Base-by-base conservation (phyloP, 1,140 invertebrate species). In the Pantala flavescens region DNA sequence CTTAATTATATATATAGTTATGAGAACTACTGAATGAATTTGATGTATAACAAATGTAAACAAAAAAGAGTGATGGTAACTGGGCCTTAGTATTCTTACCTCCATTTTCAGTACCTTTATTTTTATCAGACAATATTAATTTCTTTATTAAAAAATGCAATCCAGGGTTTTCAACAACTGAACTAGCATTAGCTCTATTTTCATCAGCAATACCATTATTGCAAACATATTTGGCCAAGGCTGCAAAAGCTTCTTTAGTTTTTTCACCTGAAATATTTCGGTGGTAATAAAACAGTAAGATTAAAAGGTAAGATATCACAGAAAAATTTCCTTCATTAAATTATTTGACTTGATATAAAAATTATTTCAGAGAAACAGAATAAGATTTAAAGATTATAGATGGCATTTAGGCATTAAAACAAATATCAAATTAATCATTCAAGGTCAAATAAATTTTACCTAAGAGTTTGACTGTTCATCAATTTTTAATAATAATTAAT, bases 81-180 rank as follows among this genome's bases (percentile, higher is more conserved):
- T 5, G 9, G 3, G 3, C 28, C 2, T 5, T 5, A 36, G 2
- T 36, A 36, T 36, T 36, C 49, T 63, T 63, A 63, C 49, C 49
- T 63, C 12, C 49, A 63, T 63, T 63, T 63, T 14, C 16, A 3
- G 3, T 12, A 63, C n/a, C 1, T 14, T 84, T 80, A 0, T 82
- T 79, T 73, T 85, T 85, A 77, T 94, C 91, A 73, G 88, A 82
- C 73, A 87, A 84, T 21, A 93, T 87, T 19, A 96, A 82, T 82
- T 93, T 93, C 78, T 95, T 95, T 3, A 95, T 80, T 43, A 89
- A 87, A 84, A 91, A 87, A 81, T 95, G 92, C 75, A 93, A 84
- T 16, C 91, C 93, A 0, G 90, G 82, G 81, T 94, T 88, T 83
- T 96, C 93, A n/a, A 95, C 84, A 11, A 88, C 88, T 11, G 85